Conservation (phyloP, 2,113 vertebrate genomes). For the Puma concolor region DNA sequence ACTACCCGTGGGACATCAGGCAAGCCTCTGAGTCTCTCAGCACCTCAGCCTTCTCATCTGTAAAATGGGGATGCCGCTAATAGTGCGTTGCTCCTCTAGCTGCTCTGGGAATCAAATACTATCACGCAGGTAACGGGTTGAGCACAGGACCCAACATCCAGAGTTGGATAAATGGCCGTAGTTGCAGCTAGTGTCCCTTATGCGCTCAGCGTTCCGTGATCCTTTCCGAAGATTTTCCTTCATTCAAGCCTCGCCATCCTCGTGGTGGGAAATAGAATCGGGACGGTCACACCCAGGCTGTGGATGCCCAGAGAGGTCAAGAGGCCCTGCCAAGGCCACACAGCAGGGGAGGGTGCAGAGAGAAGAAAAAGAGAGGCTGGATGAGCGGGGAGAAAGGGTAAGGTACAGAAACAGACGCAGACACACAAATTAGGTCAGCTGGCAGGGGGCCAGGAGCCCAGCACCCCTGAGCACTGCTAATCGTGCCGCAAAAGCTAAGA, state of each 20-base stretch:
- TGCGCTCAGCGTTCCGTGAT: neutral
- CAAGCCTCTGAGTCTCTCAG: neutral
- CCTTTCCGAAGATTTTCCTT: neutral
- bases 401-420: constrained; percentile 35
- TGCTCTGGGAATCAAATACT: neutral
- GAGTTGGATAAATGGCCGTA: no score
- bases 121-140: neutral
- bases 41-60: neutral
- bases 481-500: constrained; percentile 57
- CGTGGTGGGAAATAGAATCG: neutral
- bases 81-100: rapidly evolving
- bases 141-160: neutral
- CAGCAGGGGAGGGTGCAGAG: neutral
- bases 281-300: neutral
- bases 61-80: neutral
- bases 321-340: constrained; percentile 30
- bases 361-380: neutral
- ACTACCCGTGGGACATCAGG: rapidly evolving
- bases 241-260: neutral
- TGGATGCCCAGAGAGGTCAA: constrained; percentile 48
- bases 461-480: constrained; percentile 16
- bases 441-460: constrained; percentile 47
- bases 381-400: neutral
- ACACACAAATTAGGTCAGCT: constrained; percentile 72
- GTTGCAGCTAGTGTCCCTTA: no score